Evolutionary conservation across 2,888 invertebrate genomes (phyloP).

Genomic region (Tineola bisselliella): DNA sequence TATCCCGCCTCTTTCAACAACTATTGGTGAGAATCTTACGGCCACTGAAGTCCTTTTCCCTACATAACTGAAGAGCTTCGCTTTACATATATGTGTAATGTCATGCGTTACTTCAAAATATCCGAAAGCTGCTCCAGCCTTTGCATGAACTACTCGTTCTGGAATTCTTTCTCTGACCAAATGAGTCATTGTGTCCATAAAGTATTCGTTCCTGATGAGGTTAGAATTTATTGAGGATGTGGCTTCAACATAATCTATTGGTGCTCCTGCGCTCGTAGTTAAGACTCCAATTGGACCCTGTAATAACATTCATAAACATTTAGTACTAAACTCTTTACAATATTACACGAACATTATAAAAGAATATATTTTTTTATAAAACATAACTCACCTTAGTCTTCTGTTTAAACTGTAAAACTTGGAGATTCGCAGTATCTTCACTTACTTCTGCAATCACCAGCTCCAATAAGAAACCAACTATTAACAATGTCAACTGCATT

Average conservation of each 20-base stretch:
- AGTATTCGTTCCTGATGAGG: constrained; percentile 81
- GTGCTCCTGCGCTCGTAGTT: constrained; percentile 81
- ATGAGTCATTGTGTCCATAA: constrained; percentile 77
- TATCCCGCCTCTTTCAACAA: constrained; percentile 85
- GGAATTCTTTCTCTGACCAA: constrained; percentile 90
- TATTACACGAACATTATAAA: no score
- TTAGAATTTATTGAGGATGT: constrained; percentile 79
- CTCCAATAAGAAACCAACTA: constrained; percentile 15
- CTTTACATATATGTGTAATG: constrained; percentile 78
- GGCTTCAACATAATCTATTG: constrained; percentile 76
- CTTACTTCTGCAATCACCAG: constrained; percentile 20
- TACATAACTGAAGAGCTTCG: constrained; percentile 74
- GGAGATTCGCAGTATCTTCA: constrained; percentile 30
- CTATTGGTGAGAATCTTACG: constrained; percentile 81
- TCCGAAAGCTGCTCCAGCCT: constrained; percentile 89
- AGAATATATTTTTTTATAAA: no score
- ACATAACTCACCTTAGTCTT: constrained; percentile 20
- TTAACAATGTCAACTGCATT: background rate
- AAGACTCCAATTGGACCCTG: constrained; percentile 64
- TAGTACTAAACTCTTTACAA: no score
- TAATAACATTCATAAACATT: constrained; percentile 20
- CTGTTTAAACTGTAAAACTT: constrained; percentile 34
- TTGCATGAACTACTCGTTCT: constrained; percentile 91
- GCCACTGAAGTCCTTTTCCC: constrained; percentile 83
- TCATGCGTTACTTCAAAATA: constrained; percentile 87